phyloP scores from a whole-genome alignment of 2,113 vertebrate genomes.

The Ginglymostoma cirratum region DNA sequence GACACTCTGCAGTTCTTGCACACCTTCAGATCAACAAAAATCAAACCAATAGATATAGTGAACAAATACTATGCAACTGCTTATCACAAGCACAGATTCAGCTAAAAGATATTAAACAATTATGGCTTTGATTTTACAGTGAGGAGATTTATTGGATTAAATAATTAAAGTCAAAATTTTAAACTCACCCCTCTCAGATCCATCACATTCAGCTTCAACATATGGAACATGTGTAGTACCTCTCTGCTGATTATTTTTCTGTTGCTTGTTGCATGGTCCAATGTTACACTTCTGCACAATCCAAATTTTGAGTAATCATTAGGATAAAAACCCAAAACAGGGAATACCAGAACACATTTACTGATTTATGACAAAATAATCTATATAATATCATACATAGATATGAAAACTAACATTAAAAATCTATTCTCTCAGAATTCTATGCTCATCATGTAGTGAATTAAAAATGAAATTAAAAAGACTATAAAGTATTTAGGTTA shows the following conservation, averaged over 20 bases:
- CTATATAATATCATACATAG: not conserved
- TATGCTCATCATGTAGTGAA: not conserved
- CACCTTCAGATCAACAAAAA: no score
- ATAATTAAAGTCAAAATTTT: not conserved
- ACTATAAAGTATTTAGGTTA: not conserved
- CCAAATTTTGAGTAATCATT: slow-evolving; percentile 40
- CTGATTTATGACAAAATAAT: not conserved
- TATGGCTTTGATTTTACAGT: not conserved
- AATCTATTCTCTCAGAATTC: not conserved
- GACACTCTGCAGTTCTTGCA: no score
- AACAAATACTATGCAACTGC: no score
- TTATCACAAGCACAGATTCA: not conserved
- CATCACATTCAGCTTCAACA: slow-evolving; percentile 81
- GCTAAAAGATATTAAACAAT: not conserved
- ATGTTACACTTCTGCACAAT: slow-evolving; percentile 70
- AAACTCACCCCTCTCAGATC: slow-evolving; percentile 83
- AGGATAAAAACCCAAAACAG: not conserved
- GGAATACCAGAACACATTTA: not conserved
- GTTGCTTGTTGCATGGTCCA: slow-evolving; percentile 80
- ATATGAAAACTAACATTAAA: not conserved
- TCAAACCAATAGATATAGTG: no score
- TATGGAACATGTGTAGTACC: slow-evolving; percentile 77
- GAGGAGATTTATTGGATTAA: not conserved
- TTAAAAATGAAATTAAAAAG: not conserved
- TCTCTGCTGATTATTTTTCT: slow-evolving; percentile 80